Evolutionary conservation across 2,113 vertebrate genomes (phyloP).

Genomic region (Elaphurus davidianus): DNA sequence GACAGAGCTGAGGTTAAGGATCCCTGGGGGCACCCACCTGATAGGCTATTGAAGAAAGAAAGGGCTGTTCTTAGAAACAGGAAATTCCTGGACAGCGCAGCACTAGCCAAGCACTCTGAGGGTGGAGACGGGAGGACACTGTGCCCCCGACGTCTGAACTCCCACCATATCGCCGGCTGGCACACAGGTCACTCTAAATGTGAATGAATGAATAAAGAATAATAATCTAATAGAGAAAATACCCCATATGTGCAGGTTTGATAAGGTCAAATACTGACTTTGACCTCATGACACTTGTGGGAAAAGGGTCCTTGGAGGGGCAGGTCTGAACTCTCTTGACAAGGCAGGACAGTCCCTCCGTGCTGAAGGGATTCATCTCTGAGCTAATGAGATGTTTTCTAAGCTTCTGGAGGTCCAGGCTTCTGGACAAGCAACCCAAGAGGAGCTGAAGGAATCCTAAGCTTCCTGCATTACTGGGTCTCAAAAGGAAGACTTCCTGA

Average conservation of each 20-base stretch:
- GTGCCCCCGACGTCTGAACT: rapidly evolving
- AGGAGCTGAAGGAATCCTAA: not conserved
- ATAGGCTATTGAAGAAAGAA: not conserved
- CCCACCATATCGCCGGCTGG: not conserved
- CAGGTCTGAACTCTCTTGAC: not conserved
- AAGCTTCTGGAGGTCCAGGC: not conserved
- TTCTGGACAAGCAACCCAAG: not conserved
- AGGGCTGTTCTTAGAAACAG: not conserved
- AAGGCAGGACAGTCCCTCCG: not conserved
- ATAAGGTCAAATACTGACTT: not conserved
- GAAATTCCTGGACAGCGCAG: not conserved
- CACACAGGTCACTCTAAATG: not conserved
- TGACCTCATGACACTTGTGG: not conserved
- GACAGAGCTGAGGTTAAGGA: not conserved
- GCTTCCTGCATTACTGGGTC: not conserved
- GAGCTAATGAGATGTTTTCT: not conserved
- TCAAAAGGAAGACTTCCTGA: not conserved
- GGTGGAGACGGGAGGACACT: rapidly evolving
- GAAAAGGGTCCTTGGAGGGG: not conserved
- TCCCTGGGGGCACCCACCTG: not conserved
- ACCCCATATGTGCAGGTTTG: not conserved
- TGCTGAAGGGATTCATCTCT: not conserved
- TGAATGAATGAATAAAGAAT: not conserved
- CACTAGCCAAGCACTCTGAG: rapidly evolving
- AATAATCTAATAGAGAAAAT: not conserved